Conservation (phyloP, 2,888 invertebrate species). For the Geotrupes spiniger region DNA sequence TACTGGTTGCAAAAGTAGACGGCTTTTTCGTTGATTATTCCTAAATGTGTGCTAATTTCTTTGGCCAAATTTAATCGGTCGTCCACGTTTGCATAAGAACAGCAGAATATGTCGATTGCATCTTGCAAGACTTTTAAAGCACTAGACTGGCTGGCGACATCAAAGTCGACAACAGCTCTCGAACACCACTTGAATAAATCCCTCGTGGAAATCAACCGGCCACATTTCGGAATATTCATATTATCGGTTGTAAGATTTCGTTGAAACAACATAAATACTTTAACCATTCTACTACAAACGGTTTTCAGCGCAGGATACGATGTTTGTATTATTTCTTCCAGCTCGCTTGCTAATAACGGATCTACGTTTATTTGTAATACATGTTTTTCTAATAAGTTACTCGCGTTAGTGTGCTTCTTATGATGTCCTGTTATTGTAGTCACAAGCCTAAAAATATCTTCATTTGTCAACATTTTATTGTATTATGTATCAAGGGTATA, state of each 20-base stretch:
- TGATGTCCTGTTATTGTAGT: slow-evolving; percentile 61
- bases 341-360: slow-evolving; percentile 71
- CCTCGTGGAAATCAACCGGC: slow-evolving; percentile 73
- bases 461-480: not conserved
- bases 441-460: slow-evolving; percentile 53
- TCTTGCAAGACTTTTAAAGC: slow-evolving; percentile 78
- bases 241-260: slow-evolving; percentile 61
- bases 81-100: slow-evolving; percentile 66
- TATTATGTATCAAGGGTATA: not conserved
- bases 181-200: slow-evolving; percentile 92
- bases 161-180: slow-evolving; percentile 71
- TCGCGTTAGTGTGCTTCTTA: slow-evolving; percentile 60
- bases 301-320: slow-evolving; percentile 70
- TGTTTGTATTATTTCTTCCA: slow-evolving; percentile 67
- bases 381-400: slow-evolving; percentile 75
- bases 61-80: slow-evolving; percentile 66
- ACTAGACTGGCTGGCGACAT: slow-evolving; percentile 67
- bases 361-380: slow-evolving; percentile 79
- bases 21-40: slow-evolving; percentile 77
- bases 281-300: slow-evolving; percentile 72
- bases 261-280: slow-evolving; percentile 80
- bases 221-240: slow-evolving; percentile 52
- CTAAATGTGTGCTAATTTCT: slow-evolving; percentile 76
- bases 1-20: slow-evolving; percentile 75
- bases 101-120: slow-evolving; percentile 88